Percentiles rank a stretch among this genome's conserved stretches.
phyloP scores from a whole-genome alignment of 2,797 vertebrate genomes.

The Peromyscus melanophrys region DNA sequence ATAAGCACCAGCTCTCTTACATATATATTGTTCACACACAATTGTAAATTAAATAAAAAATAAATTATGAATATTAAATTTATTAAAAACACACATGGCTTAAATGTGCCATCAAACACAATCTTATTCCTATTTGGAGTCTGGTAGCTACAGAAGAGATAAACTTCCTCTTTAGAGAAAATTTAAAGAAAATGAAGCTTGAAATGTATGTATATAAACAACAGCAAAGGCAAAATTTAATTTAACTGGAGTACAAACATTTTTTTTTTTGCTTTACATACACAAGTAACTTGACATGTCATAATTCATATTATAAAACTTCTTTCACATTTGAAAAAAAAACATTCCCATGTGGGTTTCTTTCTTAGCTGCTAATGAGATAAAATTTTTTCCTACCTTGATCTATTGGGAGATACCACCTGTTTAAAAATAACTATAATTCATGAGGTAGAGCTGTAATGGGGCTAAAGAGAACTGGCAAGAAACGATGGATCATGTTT shows the following conservation, averaged over 20 bases:
- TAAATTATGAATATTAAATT: neutral
- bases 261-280: neutral
- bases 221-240: neutral
- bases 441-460: neutral
- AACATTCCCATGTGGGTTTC: neutral
- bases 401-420: neutral
- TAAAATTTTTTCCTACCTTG: neutral
- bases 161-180: conserved; percentile 33
- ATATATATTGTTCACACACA: neutral
- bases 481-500: neutral
- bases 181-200: neutral
- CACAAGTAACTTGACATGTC: neutral
- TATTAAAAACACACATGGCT: neutral
- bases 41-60: neutral
- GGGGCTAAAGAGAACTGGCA: neutral
- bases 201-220: neutral
- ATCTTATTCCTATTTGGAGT: neutral
- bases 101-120: neutral
- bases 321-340: conserved; percentile 16
- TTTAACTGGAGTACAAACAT: neutral
- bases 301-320: neutral
- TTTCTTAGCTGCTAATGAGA: neutral
- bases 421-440: neutral
- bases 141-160: neutral
- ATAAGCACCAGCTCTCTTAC: neutral